Conservation (phyloP, 1,140 invertebrate genomes). For the Pentalonia nigronervosa region DNA sequence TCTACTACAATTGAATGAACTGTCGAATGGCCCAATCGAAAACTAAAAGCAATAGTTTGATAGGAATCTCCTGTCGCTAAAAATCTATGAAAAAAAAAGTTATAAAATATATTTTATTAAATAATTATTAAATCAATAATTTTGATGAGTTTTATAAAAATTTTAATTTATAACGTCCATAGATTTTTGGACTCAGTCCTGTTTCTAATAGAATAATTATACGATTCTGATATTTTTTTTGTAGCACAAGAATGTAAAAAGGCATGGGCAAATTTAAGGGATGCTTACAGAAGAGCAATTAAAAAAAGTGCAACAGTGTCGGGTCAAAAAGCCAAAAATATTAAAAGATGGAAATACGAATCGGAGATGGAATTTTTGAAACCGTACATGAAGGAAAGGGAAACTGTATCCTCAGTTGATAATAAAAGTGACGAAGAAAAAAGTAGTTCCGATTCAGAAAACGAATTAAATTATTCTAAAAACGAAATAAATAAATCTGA, state of each 20-base stretch:
- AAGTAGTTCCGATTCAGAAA: background rate
- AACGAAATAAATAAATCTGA: background rate
- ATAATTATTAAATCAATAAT: no score
- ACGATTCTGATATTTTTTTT: no score
- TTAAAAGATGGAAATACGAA: background rate
- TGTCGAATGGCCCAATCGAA: background rate
- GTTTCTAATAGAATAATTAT: no score
- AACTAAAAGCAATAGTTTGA: slow-evolving; percentile 12
- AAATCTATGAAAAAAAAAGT: slow-evolving; percentile 4
- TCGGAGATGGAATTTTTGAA: background rate
- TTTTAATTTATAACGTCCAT: no score
- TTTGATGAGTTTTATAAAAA: no score
- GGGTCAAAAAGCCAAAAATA: background rate
- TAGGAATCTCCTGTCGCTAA: slow-evolving; percentile 8
- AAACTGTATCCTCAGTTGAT: background rate
- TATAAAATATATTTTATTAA: no score
- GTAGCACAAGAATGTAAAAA: slow-evolving; percentile 30
- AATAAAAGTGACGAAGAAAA: background rate
- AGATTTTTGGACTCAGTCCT: no score
- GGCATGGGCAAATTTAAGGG: no score
- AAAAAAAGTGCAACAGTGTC: slow-evolving; percentile 19
- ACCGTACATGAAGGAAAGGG: background rate
- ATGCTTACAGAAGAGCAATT: slow-evolving; percentile 18
- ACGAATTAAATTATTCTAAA: no score
- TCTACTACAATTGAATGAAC: background rate